Conservation (phyloP, 2,797 vertebrate genomes). For the Acridotheres tristis region DNA sequence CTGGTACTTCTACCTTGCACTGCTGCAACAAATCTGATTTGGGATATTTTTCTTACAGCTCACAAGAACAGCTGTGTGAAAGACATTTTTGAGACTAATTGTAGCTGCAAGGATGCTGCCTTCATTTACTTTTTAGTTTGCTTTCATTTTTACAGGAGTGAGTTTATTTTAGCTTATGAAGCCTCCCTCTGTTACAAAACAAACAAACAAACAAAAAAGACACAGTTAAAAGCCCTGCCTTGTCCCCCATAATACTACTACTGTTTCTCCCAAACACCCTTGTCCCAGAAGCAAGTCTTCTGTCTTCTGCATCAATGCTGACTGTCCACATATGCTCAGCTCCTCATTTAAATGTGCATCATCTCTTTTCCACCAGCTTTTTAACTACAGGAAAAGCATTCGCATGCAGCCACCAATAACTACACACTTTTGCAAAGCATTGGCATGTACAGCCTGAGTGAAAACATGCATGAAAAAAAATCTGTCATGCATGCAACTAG, state of each 20-base stretch:
- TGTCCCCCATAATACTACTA: not conserved
- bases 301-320: not conserved
- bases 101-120: not conserved
- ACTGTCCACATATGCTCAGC: not conserved
- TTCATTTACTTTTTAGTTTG: not conserved
- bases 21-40: not conserved
- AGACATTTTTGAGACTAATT: not conserved
- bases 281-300: not conserved
- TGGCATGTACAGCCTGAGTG: not conserved
- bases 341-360: not conserved
- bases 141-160: not conserved
- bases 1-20: not conserved
- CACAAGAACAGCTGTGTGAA: not conserved
- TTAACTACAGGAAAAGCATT: not conserved
- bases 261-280: not conserved
- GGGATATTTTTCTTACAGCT: not conserved
- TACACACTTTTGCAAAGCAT: not conserved
- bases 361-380: not conserved
- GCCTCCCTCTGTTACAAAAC: not conserved
- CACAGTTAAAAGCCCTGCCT: not conserved
- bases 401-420: not conserved
- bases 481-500: not conserved
- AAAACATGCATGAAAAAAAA: not conserved
- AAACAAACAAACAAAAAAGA: no score
- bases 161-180: slow-evolving; percentile 7